phyloP scores from a whole-genome alignment of 2,113 vertebrate genomes.

The Tragelaphus imberbis region DNA sequence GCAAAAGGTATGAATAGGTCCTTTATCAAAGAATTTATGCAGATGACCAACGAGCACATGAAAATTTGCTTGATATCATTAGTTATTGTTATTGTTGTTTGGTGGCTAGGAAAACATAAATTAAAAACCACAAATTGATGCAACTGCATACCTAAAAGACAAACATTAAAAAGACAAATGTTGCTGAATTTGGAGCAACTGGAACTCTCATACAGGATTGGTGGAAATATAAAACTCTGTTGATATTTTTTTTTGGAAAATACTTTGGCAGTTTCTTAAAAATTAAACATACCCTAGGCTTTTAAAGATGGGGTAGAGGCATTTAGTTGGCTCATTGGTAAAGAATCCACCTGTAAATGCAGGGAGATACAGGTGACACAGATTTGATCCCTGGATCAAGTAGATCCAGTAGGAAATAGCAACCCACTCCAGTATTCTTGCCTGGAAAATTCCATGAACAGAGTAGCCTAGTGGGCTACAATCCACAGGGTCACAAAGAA shows the following conservation, averaged over 20 bases:
- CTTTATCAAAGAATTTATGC: neutral
- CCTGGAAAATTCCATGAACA: neutral
- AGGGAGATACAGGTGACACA: neutral
- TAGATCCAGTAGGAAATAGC: neutral
- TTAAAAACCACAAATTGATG: neutral
- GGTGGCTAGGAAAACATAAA: neutral
- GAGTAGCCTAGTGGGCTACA: neutral
- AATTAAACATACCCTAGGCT: neutral
- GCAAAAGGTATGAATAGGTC: neutral
- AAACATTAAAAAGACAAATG: neutral
- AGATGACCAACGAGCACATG: neutral
- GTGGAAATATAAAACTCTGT: neutral
- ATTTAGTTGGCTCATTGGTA: neutral
- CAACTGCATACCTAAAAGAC: neutral
- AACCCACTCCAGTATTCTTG: neutral
- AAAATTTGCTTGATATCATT: neutral
- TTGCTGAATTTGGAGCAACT: neutral
- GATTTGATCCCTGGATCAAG: neutral
- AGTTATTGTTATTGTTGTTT: neutral
- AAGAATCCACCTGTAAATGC: neutral
- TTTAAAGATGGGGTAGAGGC: neutral
- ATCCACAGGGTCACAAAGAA: neutral
- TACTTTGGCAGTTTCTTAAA: neutral
- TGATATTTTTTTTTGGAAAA: neutral
- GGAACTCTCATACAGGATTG: neutral